Evolutionary conservation across 2,797 vertebrate species (phyloP), one percentile per base, ranked within the genome.

Genomic region (Gallinago stenura): DNA sequence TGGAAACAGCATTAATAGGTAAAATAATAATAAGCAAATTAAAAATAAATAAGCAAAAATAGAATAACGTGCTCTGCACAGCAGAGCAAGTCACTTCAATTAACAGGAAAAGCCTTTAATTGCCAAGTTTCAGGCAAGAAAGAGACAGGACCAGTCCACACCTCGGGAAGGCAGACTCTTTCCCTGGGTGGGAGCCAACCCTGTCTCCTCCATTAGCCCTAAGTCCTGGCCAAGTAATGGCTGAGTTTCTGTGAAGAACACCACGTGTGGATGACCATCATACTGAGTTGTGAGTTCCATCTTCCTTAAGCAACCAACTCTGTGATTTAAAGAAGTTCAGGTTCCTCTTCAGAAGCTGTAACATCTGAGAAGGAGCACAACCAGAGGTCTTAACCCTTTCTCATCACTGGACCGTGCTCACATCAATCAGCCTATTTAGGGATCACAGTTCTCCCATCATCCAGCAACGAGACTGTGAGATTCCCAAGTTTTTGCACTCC

Each of bases 81-180:
- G 9, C 56, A 83, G 8, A 66, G 35, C 15, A 78, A 9, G 6
- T 41, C 31, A 45, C 28, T 28, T 53, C 14, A 28, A 26, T 68
- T 85, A 73, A 56, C 14, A n/a, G 31, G 14, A 69, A 82, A 76
- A 10, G 4, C 18, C 35, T 81, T 71, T 30, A 15, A 46, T 50
- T 41, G 53, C 24, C 33, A 56, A 28, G 19, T 72, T 69, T 79
- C 48, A 48, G 37, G 20, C 22, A 91, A 91, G n/a, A 12, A 68
- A 45, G 51, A 60, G 12, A 20, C 0, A 57, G 22, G 46, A 46
- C 26, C 0, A 0, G 8, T 21, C 37, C 22, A 33, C 14, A 12
- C 7, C 18, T 73, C 3, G 9, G 18, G 39, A 83, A 60, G 16
- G 11, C 1, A 15, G 16, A 19, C 7, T 62, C 19, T 66, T 69